Conservation (phyloP, 2,797 vertebrate genomes). For the Melanotaenia trifasciata region DNA sequence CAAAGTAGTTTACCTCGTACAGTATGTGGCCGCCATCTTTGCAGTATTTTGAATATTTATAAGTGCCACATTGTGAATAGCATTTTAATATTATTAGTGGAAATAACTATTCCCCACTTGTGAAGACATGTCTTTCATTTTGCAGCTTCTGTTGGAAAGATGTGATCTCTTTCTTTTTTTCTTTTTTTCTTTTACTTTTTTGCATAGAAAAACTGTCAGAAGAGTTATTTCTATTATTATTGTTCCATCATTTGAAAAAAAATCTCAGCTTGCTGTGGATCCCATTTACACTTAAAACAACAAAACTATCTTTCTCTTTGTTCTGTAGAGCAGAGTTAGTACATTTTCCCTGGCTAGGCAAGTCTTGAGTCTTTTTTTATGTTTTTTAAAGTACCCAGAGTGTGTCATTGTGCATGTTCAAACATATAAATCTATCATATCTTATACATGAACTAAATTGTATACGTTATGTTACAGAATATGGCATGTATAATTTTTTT, state of each 20-base stretch:
- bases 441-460: no score
- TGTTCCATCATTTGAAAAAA: constrained; percentile 20
- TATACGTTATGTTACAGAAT: no score
- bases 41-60: constrained; percentile 9
- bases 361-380: background rate
- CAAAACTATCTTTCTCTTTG: background rate
- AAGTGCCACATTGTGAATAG: background rate
- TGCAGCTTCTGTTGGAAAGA: constrained; percentile 5
- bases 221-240: constrained; percentile 3
- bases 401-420: no score
- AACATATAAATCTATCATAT: no score
- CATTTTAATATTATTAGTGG: background rate
- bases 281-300: background rate
- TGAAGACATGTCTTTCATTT: background rate
- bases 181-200: background rate
- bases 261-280: background rate
- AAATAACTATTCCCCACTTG: background rate
- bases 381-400: no score
- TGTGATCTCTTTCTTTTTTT: background rate
- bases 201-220: constrained; percentile 3
- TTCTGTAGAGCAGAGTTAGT: background rate
- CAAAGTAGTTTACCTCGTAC: constrained; percentile 30
- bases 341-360: background rate
- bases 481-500: no score
- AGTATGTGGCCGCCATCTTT: constrained; percentile 9